phyloP scores from a whole-genome alignment of 1,140 invertebrate genomes.

The Polypedilum vanderplanki region DNA sequence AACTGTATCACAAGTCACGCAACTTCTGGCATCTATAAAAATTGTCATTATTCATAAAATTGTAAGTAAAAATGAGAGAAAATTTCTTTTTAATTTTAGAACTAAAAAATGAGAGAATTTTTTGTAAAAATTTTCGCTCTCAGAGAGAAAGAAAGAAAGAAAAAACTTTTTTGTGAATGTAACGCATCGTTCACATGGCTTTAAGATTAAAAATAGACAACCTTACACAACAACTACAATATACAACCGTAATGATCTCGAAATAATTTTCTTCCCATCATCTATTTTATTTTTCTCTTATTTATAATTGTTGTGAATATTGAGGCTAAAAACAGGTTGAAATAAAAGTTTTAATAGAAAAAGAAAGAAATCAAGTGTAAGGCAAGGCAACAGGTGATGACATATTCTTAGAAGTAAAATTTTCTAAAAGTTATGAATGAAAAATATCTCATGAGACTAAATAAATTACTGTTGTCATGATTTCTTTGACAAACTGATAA shows the following conservation, averaged over 20 bases:
- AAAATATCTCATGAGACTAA: no score
- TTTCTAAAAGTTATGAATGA: no score
- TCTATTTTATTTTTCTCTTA: background rate
- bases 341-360: background rate
- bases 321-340: background rate
- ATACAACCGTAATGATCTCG: background rate
- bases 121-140: background rate
- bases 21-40: constrained; percentile 76
- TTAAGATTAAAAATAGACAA: background rate
- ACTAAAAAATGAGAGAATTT: no score
- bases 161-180: background rate
- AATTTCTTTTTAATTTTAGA: background rate
- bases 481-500: no score
- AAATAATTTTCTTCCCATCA: background rate
- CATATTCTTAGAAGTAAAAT: no score
- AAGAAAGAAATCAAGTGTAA: background rate
- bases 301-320: background rate
- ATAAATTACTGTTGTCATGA: no score
- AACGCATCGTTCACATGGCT: constrained; percentile 2
- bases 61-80: background rate
- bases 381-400: background rate
- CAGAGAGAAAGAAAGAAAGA: background rate
- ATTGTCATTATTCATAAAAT: background rate
- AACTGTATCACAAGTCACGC: constrained; percentile 84
- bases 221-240: background rate